phyloP scores from a whole-genome alignment of 2,888 invertebrate genomes.

The Thereva nobilitata region DNA sequence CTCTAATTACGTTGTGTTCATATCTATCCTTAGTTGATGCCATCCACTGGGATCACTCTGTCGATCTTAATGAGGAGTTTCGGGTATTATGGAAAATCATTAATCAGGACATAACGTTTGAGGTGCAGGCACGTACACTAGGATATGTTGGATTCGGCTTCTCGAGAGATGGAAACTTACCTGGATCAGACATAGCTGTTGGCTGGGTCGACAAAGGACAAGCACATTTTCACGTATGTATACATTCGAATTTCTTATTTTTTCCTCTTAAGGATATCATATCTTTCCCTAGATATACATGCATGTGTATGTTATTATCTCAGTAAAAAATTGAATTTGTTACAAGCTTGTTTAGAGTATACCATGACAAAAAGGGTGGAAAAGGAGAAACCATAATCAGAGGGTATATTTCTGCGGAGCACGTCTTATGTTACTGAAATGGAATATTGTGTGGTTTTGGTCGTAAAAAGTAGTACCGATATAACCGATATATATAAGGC shows the following conservation, averaged over 20 bases:
- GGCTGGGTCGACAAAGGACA: constrained; percentile 86
- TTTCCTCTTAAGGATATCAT: background rate
- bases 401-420: background rate
- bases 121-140: constrained; percentile 79
- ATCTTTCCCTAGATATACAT: background rate
- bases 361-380: constrained; percentile 1
- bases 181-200: constrained; percentile 84
- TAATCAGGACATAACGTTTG: constrained; percentile 80
- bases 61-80: constrained; percentile 64
- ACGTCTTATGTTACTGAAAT: constrained; percentile 18
- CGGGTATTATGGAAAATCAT: constrained; percentile 73
- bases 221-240: constrained; percentile 80
- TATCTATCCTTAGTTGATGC: constrained; percentile 41
- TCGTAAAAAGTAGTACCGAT: constrained; percentile 14
- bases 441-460: constrained; percentile 8
- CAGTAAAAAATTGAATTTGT: constrained; percentile 20
- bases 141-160: constrained; percentile 90
- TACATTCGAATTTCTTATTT: background rate
- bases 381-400: background rate
- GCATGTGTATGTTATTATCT: background rate
- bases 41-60: constrained; percentile 63
- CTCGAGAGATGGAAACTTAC: constrained; percentile 77
- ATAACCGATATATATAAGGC: constrained; percentile 1
- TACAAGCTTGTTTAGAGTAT: background rate
- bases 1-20: constrained; percentile 31